These are phyloP conservation scores for Poecilia wingei DNA, from an alignment of 2,797 vertebrate species.

Conservation along the genomic window DNA sequence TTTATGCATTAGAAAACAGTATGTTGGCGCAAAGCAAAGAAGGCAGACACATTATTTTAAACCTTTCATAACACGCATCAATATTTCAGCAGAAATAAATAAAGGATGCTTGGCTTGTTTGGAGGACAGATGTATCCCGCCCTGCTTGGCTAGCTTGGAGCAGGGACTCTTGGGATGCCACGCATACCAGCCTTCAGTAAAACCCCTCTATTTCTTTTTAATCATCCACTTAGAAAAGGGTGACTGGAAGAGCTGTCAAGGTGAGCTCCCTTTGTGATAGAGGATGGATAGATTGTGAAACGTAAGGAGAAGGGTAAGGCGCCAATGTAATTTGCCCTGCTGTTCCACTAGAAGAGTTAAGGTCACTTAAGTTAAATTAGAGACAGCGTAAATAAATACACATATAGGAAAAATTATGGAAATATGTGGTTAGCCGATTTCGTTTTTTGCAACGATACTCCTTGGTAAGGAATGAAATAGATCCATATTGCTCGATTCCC, in stretches of 20 bases:
- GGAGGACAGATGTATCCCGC: constrained; percentile 98
- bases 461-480: not conserved
- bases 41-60: constrained; percentile 99
- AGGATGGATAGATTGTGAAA: constrained; percentile 69
- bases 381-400: not conserved
- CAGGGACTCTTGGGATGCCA: constrained; percentile 89
- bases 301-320: constrained; percentile 32
- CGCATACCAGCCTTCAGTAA: constrained; percentile 92
- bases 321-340: constrained; percentile 2
- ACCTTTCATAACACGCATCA: constrained; percentile 99
- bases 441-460: not conserved
- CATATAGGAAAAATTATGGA: not conserved
- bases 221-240: constrained; percentile 99
- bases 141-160: constrained; percentile 90
- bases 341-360: not conserved
- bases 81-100: constrained; percentile 99
- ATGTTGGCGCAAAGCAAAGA: constrained; percentile 82
- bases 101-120: constrained; percentile 99
- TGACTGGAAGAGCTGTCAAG: constrained; percentile 94
- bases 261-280: constrained; percentile 83
- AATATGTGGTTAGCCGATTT: not conserved
- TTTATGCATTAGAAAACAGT: constrained; percentile 99
- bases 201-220: constrained; percentile 99
- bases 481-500: not conserved
- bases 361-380: not conserved